Evolutionary conservation across 2,797 vertebrate species (phyloP).

Genomic region (Poeciliopsis paucimaculata): DNA sequence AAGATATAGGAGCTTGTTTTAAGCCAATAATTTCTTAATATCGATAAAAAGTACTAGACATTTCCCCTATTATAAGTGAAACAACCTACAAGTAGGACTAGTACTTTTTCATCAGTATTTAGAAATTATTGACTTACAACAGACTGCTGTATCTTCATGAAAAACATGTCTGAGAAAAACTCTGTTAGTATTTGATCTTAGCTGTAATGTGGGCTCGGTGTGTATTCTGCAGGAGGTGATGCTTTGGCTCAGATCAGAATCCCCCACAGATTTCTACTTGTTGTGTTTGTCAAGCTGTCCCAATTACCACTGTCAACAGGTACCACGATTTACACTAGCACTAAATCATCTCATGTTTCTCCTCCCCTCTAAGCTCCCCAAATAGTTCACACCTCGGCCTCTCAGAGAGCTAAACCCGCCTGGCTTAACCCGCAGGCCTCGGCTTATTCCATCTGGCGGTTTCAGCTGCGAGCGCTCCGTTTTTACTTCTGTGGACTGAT

Average conservation of each 20-base stretch:
- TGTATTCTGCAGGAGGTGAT: slow-evolving; percentile 14
- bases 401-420: slow-evolving; percentile 73
- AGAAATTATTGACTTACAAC: too few relatives aligned
- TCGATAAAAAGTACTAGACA: too few relatives aligned
- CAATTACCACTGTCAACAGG: slow-evolving; percentile 72
- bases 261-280: slow-evolving; percentile 41
- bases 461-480: slow-evolving; percentile 74
- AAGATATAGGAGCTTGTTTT: too few relatives aligned
- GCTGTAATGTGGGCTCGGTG: not conserved
- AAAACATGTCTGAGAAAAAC: not conserved
- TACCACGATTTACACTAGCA: slow-evolving; percentile 65
- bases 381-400: slow-evolving; percentile 76
- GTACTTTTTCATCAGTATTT: too few relatives aligned
- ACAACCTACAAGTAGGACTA: too few relatives aligned
- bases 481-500: slow-evolving; percentile 43
- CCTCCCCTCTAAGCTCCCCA: slow-evolving; percentile 70
- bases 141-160: too few relatives aligned
- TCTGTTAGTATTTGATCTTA: not conserved
- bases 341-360: slow-evolving; percentile 71
- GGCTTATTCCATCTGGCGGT: slow-evolving; percentile 76
- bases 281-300: slow-evolving; percentile 62
- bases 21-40: too few relatives aligned
- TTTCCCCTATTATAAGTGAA: too few relatives aligned
- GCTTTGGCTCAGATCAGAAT: slow-evolving; percentile 18
- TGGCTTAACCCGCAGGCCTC: slow-evolving; percentile 61